These are phyloP conservation scores for Cyanoramphus novaezelandiae DNA, from an alignment of 2,113 vertebrate genomes.

Conservation along the genomic window DNA sequence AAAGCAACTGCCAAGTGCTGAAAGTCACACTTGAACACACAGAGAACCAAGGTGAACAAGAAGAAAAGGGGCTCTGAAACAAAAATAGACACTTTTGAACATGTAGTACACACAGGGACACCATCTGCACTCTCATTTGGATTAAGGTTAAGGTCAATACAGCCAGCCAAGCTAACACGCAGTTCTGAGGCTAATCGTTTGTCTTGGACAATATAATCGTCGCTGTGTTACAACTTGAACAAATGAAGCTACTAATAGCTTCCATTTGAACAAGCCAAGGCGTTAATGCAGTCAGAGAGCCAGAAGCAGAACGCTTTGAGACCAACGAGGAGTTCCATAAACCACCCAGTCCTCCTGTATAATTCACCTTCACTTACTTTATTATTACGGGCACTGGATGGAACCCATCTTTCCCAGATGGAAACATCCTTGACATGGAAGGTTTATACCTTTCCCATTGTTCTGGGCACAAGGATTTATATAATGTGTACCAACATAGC, in stretches of 20 bases:
- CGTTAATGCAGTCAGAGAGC: not conserved
- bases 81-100: not conserved
- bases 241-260: constrained; percentile 7
- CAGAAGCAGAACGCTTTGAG: not conserved
- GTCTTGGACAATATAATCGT: not conserved
- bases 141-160: not conserved
- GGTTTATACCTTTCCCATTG: not conserved
- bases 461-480: not conserved
- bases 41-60: not conserved
- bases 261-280: not conserved
- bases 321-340: not conserved
- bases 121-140: not conserved
- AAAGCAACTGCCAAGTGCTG: not conserved
- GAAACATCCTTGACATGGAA: not conserved
- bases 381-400: not conserved
- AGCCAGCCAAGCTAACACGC: not conserved
- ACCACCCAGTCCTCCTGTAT: not conserved
- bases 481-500: fast-evolving
- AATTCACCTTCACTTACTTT: not conserved
- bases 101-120: fast-evolving
- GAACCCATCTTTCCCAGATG: not conserved
- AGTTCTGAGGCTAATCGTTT: not conserved
- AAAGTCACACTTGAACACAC: not conserved
- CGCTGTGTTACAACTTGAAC: not conserved
- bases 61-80: not conserved